These are phyloP conservation scores for Drosophila birchii DNA, from an alignment of 2,888 invertebrate species.

Conservation along the genomic window DNA sequence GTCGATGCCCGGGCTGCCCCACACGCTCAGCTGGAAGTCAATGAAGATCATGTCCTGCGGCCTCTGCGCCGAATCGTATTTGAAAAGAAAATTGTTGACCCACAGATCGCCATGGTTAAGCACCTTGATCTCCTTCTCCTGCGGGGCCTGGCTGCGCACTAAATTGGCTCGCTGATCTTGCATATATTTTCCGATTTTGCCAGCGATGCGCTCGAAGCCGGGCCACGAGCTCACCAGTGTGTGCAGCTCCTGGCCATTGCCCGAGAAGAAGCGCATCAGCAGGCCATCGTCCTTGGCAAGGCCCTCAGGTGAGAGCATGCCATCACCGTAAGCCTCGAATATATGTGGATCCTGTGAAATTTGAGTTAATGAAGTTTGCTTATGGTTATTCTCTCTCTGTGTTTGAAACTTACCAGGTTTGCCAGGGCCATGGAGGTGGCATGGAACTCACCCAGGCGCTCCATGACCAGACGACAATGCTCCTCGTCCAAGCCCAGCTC, in stretches of 20 bases:
- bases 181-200: slow-evolving; percentile 74
- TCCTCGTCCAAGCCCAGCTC: slow-evolving; percentile 86
- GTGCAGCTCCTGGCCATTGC: slow-evolving; percentile 65
- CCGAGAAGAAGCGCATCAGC: slow-evolving; percentile 63
- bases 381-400: too few species aligned
- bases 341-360: slow-evolving; percentile 61
- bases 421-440: slow-evolving; percentile 86
- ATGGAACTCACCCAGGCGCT: slow-evolving; percentile 86
- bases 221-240: slow-evolving; percentile 83
- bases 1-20: slow-evolving; percentile 83
- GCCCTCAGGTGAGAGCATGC: slow-evolving; percentile 66
- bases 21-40: slow-evolving; percentile 82
- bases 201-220: slow-evolving; percentile 84
- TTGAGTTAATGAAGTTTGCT: too few species aligned
- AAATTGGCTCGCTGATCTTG: slow-evolving; percentile 62
- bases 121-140: slow-evolving; percentile 80
- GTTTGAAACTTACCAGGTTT: slow-evolving; percentile 84
- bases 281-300: slow-evolving; percentile 61
- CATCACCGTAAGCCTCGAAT: slow-evolving; percentile 59
- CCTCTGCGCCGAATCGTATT: slow-evolving; percentile 71
- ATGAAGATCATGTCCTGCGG: slow-evolving; percentile 72
- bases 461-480: slow-evolving; percentile 85
- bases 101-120: slow-evolving; percentile 86
- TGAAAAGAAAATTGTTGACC: slow-evolving; percentile 86
- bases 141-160: slow-evolving; percentile 64